phyloP scores from a whole-genome alignment of 2,113 vertebrate genomes.

The Nestor notabilis region DNA sequence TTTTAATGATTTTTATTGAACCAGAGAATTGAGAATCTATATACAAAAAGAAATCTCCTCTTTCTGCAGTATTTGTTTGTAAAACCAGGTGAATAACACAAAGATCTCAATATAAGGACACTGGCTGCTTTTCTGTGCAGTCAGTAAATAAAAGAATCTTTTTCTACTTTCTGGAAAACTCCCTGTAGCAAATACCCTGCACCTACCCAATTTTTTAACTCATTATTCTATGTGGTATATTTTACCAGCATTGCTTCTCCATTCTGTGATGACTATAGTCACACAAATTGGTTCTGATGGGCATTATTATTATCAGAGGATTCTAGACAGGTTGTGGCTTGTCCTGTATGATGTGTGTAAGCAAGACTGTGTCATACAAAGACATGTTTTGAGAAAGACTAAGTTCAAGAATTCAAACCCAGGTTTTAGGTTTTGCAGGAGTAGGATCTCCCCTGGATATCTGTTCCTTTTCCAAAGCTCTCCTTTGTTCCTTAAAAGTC shows the following conservation, averaged over 20 bases:
- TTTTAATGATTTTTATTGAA: not conserved
- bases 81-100: not conserved
- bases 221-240: not conserved
- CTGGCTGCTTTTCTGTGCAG: not conserved
- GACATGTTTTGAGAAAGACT: not conserved
- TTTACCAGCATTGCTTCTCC: not conserved
- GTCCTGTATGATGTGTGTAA: not conserved
- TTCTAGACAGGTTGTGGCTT: not conserved
- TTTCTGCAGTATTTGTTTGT: not conserved
- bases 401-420: not conserved
- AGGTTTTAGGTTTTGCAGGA: not conserved
- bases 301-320: not conserved
- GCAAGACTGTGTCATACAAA: not conserved
- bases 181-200: not conserved
- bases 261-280: not conserved
- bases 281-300: not conserved
- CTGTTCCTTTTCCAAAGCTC: not conserved
- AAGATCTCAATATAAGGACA: not conserved
- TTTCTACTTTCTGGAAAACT: not conserved
- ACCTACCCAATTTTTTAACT: not conserved
- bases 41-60: not conserved
- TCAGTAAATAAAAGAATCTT: not conserved
- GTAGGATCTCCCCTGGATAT: not conserved
- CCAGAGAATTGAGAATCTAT: not conserved
- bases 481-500: not conserved